Conservation (phyloP, 2,797 vertebrate genomes). For the Eospalax fontanierii region DNA sequence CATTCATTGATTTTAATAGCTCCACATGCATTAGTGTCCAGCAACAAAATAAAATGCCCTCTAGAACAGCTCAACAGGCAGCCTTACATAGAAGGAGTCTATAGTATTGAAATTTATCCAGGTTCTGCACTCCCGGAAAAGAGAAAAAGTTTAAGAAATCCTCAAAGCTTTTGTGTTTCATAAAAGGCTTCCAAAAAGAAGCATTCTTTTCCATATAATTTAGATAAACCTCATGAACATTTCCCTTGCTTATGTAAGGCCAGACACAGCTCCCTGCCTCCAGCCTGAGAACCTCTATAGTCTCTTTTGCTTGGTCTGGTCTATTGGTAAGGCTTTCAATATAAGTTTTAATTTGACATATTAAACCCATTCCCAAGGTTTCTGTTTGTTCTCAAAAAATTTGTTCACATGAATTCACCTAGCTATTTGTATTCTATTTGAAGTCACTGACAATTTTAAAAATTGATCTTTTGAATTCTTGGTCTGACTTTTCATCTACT, state of each 20-base stretch:
- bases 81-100: background rate
- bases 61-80: background rate
- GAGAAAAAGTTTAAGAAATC: background rate
- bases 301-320: background rate
- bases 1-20: background rate
- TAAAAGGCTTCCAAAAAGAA: background rate
- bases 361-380: background rate
- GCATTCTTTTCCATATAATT: background rate
- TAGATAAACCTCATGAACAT: background rate
- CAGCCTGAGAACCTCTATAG: background rate
- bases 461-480: background rate
- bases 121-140: background rate
- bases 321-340: background rate
- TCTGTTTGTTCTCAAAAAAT: background rate
- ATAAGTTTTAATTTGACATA: background rate
- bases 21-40: background rate
- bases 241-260: background rate
- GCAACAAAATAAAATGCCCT: background rate
- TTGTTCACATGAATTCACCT: background rate
- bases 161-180: background rate
- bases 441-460: background rate
- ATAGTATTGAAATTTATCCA: background rate
- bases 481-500: background rate
- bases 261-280: background rate
- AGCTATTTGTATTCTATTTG: background rate